Evolutionary conservation across 2,888 invertebrate species (phyloP).

Genomic region (Lasioglossum lativentre): DNA sequence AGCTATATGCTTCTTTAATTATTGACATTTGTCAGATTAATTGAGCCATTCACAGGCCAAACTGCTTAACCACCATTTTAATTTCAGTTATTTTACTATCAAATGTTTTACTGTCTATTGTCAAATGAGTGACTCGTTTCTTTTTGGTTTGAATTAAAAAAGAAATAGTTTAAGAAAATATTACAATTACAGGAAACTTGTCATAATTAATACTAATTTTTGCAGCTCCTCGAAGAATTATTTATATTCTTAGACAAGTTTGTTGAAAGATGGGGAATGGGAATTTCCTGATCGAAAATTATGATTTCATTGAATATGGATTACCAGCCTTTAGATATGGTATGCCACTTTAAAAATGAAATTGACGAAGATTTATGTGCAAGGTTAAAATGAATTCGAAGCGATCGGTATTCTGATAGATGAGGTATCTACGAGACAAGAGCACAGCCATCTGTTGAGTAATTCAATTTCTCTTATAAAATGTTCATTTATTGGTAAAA

Average conservation of each 20-base stretch:
- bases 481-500: background rate
- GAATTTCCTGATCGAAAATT: background rate
- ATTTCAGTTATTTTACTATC: no score
- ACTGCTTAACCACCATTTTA: no score
- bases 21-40: no score
- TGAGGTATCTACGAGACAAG: background rate
- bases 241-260: background rate
- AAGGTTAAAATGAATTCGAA: background rate
- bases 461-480: background rate
- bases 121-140: no score
- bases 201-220: no score
- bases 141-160: no score
- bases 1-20: no score
- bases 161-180: no score
- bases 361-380: constrained; percentile 5
- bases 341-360: background rate
- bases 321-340: background rate
- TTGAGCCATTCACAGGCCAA: no score
- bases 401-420: background rate
- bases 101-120: no score
- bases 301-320: background rate
- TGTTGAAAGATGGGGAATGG: background rate
- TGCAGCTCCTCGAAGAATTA: background rate
- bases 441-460: background rate
- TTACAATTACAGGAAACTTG: background rate